These are phyloP conservation scores for Melitaea athalia DNA, from an alignment of 2,888 invertebrate species.

Conservation along the genomic window DNA sequence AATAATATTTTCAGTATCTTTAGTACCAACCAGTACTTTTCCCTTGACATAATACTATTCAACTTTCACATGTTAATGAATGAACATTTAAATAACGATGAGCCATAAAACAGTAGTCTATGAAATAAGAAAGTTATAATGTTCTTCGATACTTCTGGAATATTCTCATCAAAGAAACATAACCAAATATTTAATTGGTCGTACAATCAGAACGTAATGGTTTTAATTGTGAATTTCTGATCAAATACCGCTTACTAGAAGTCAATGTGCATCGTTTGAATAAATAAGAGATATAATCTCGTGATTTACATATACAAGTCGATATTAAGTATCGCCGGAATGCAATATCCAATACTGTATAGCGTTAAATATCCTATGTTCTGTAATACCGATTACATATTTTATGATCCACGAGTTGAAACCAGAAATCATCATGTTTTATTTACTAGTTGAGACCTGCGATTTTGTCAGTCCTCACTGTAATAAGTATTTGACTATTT, in stretches of 20 bases:
- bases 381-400: constrained; percentile 11
- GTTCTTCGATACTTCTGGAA: constrained; percentile 2
- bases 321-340: constrained; percentile 26
- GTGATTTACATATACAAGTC: constrained; percentile 33
- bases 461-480: too few relatives aligned
- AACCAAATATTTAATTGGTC: constrained; percentile 16
- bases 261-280: constrained; percentile 32
- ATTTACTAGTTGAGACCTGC: not conserved
- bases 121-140: constrained; percentile 11
- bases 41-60: not conserved
- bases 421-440: not conserved
- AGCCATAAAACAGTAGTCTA: not conserved
- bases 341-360: constrained; percentile 22
- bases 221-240: constrained; percentile 25
- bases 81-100: too few relatives aligned
- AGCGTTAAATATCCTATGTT: constrained; percentile 13
- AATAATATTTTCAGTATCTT: not conserved
- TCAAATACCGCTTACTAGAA: constrained; percentile 15
- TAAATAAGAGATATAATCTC: constrained; percentile 32
- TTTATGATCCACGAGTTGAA: constrained; percentile 12
- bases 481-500: too few relatives aligned
- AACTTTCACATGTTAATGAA: not conserved
- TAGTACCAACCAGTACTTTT: too few relatives aligned
- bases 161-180: constrained; percentile 10
- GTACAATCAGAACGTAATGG: constrained; percentile 17